Conservation (phyloP, 2,888 invertebrate genomes). For the Leucophora obtusa region DNA sequence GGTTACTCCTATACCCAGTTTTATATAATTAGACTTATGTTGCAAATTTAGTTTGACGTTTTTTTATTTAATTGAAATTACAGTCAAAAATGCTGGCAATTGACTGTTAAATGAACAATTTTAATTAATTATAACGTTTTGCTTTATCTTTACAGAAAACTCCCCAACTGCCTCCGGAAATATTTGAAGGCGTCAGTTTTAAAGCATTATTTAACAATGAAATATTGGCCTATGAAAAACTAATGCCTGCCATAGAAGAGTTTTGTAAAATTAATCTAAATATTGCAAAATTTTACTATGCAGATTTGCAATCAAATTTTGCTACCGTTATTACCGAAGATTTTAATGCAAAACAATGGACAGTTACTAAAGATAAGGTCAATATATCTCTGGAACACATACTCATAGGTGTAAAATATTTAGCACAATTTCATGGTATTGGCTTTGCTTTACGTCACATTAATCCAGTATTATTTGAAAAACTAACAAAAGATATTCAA, state of each 20-base stretch:
- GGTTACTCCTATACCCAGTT: too few species aligned
- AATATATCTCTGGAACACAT: constrained; percentile 75
- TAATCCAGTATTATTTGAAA: constrained; percentile 68
- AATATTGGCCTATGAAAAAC: constrained; percentile 71
- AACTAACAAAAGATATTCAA: constrained; percentile 67
- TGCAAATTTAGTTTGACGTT: too few species aligned
- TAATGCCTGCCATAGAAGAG: constrained; percentile 71
- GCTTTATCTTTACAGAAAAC: constrained; percentile 71
- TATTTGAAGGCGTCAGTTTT: constrained; percentile 71
- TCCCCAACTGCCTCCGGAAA: constrained; percentile 69
- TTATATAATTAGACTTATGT: too few species aligned
- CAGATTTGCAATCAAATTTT: constrained; percentile 66
- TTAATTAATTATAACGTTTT: too few species aligned
- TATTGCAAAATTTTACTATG: constrained; percentile 73
- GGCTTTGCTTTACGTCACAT: constrained; percentile 73
- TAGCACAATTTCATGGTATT: constrained; percentile 76
- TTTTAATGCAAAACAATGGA: constrained; percentile 72
- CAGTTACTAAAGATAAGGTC: constrained; percentile 68
- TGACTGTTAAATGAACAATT: too few species aligned
- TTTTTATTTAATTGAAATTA: too few species aligned
- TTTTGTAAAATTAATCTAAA: constrained; percentile 64
- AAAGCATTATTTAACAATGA: constrained; percentile 74
- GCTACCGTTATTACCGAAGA: constrained; percentile 74
- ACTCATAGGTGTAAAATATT: constrained; percentile 71
- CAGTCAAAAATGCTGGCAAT: too few species aligned